phyloP scores from a whole-genome alignment of 2,113 vertebrate species.

The Blennius ocellaris region DNA sequence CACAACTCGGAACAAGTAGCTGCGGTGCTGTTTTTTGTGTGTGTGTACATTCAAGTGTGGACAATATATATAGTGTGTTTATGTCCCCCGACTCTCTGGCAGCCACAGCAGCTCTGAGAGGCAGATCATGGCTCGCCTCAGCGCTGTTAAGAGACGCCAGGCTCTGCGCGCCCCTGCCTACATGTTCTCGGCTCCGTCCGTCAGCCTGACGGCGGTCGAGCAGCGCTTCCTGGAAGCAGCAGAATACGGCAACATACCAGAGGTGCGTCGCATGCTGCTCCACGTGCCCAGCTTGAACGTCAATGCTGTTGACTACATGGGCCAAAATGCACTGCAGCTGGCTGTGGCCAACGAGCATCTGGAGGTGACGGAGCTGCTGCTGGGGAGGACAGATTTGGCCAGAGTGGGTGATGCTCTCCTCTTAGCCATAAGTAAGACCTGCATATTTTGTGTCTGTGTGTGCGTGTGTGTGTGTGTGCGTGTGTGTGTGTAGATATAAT shows the following conservation, averaged over 20 bases:
- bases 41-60: background rate
- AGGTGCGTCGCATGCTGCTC: constrained; percentile 95
- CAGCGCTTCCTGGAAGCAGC: constrained; percentile 96
- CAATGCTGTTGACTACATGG: constrained; percentile 98
- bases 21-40: background rate
- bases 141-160: constrained; percentile 90
- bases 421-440: constrained; percentile 90
- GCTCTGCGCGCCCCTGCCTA: constrained; percentile 93
- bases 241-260: constrained; percentile 97
- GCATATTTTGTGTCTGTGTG: constrained; percentile 11
- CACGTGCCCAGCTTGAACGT: constrained; percentile 92
- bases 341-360: constrained; percentile 96
- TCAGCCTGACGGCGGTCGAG: constrained; percentile 90
- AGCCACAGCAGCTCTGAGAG: constrained; percentile 82
- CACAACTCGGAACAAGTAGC: background rate
- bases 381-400: constrained; percentile 92
- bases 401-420: constrained; percentile 95
- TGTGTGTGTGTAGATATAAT: no score
- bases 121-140: constrained; percentile 86
- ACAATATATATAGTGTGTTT: constrained; percentile 18
- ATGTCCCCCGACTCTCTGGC: constrained; percentile 36
- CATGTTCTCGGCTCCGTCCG: constrained; percentile 92
- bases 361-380: constrained; percentile 94
- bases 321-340: constrained; percentile 94
- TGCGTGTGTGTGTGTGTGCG: no score